Percentiles rank a stretch among this genome's conserved stretches.
Evolutionary conservation across 2,888 invertebrate species (phyloP).

Genomic region (Diarsia dahlii): DNA sequence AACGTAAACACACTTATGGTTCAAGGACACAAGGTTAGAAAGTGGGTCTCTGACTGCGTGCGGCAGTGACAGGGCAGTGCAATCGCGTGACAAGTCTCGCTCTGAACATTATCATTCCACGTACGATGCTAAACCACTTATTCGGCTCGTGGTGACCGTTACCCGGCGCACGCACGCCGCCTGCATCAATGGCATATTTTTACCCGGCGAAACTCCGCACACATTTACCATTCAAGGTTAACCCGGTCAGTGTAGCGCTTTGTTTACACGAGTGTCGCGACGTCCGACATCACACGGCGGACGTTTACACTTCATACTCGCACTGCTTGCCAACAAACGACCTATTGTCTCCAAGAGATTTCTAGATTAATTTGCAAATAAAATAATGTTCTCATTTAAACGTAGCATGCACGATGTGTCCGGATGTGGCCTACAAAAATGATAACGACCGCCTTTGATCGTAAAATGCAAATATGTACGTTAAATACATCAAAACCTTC

Average conservation of each 20-base stretch:
- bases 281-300: slow-evolving; percentile 72
- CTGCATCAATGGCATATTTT: slow-evolving; percentile 90
- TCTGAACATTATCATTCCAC: slow-evolving; percentile 88
- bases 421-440: slow-evolving; percentile 60
- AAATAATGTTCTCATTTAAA: slow-evolving; percentile 49
- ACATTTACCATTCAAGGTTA: slow-evolving; percentile 90
- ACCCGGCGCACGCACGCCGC: slow-evolving; percentile 87
- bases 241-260: slow-evolving; percentile 89
- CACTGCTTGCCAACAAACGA: slow-evolving; percentile 66
- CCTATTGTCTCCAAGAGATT: slow-evolving; percentile 62
- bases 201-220: slow-evolving; percentile 87
- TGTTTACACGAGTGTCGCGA: slow-evolving; percentile 84
- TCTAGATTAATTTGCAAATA: slow-evolving; percentile 60
- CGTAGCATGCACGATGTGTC: slow-evolving; percentile 13
- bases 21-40: slow-evolving; percentile 85
- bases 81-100: slow-evolving; percentile 86
- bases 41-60: slow-evolving; percentile 84
- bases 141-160: slow-evolving; percentile 89
- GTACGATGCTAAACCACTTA: slow-evolving; percentile 89
- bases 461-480: slow-evolving; percentile 53
- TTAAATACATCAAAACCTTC: slow-evolving; percentile 70
- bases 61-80: slow-evolving; percentile 78
- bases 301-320: slow-evolving; percentile 69
- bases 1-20: slow-evolving; percentile 63
- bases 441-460: slow-evolving; percentile 46